These are phyloP conservation scores for Drosophila virilis DNA, from an alignment of 1,140 invertebrate genomes.

Conservation along the genomic window DNA sequence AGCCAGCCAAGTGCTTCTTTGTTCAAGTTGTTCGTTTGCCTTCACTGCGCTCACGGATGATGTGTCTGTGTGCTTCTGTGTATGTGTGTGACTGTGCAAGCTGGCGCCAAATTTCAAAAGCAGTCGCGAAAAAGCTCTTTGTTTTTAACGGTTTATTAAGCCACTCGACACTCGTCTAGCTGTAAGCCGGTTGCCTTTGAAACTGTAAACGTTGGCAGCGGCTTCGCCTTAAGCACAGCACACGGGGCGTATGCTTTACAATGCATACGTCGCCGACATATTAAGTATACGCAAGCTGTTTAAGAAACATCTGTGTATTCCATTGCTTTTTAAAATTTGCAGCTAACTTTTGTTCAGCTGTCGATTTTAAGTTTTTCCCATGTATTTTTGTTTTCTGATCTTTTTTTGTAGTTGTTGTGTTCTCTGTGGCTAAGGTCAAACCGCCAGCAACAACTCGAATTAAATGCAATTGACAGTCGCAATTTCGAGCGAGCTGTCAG, in stretches of 20 bases:
- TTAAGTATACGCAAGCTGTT: conserved; percentile 15
- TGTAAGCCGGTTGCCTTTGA: conserved; percentile 50
- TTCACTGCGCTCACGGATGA: conserved; percentile 49
- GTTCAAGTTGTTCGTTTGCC: conserved; percentile 50
- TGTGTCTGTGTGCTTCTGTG: conserved; percentile 17
- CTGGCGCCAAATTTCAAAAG: conserved; percentile 81
- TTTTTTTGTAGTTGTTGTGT: conserved; percentile 6
- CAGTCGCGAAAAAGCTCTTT: conserved; percentile 62
- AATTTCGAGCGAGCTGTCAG: conserved; percentile 79
- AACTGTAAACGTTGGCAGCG: conserved; percentile 66
- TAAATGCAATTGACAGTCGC: conserved; percentile 83
- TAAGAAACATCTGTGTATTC: conserved; percentile 3
- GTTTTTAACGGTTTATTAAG: conserved; percentile 74
- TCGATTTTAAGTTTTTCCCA: conserved; percentile 10
- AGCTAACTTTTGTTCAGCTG: conserved; percentile 10
- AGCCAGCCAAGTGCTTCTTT: conserved; percentile 75
- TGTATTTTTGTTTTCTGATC: conserved; percentile 1
- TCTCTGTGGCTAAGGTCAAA: conserved; percentile 62
- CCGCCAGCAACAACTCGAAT: conserved; percentile 63
- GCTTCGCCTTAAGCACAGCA: conserved; percentile 54
- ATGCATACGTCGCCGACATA: conserved; percentile 25
- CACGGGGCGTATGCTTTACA: conserved; percentile 39
- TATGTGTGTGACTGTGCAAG: conserved; percentile 22
- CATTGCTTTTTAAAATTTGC: conserved; percentile 15
- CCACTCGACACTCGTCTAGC: conserved; percentile 50